Evolutionary conservation across 1,140 invertebrate genomes (phyloP).

Genomic region (Orchestia grillus): DNA sequence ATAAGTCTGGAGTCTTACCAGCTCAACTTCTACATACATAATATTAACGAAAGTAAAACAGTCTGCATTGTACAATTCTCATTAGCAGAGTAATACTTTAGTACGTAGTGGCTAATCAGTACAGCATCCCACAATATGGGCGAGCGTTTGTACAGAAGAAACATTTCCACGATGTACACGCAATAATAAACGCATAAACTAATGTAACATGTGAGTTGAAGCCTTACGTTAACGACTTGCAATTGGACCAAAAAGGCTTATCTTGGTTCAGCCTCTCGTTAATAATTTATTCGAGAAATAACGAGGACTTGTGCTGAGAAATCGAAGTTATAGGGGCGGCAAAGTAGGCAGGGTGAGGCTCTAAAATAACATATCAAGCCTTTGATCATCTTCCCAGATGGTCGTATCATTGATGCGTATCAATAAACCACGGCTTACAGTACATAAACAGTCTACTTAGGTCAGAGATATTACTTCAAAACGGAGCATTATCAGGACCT

Average conservation of each 20-base stretch:
- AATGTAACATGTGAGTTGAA: too few species aligned
- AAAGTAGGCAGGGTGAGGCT: neutral
- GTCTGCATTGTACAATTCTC: neutral
- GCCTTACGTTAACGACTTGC: too few species aligned
- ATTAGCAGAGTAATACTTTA: neutral
- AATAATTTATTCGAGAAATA: neutral
- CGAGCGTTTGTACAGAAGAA: neutral
- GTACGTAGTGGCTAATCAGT: neutral
- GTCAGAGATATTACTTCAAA: constrained; percentile 34
- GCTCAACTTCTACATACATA: neutral
- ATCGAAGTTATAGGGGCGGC: neutral
- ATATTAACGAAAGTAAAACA: neutral
- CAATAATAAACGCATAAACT: too few species aligned
- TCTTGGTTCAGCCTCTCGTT: neutral
- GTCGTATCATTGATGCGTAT: neutral
- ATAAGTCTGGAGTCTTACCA: neutral
- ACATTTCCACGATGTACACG: too few species aligned
- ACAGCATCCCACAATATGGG: neutral
- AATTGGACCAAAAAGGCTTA: neutral
- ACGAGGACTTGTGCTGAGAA: neutral
- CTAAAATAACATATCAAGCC: neutral
- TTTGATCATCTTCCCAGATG: neutral
- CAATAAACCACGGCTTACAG: neutral
- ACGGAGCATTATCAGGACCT: constrained; percentile 21
- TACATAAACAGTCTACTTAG: neutral